Evolutionary conservation across 2,113 vertebrate species (phyloP), one percentile per base, ranked within the genome.

Genomic region (Cettia cetti): DNA sequence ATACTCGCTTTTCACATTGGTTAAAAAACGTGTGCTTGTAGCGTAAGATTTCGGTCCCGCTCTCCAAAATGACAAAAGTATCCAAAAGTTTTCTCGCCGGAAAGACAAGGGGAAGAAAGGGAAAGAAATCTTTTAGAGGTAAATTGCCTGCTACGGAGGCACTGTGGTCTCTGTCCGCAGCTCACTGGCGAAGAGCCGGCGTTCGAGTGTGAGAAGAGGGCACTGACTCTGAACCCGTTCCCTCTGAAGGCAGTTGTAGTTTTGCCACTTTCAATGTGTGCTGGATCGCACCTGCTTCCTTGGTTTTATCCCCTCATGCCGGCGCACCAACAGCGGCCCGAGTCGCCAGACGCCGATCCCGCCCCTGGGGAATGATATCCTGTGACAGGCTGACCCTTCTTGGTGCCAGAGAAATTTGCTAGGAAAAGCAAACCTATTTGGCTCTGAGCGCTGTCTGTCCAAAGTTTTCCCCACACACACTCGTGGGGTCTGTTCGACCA

Each of bases 291-390:
- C 10, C 45, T 35, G 15, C 54, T 18, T 7, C 6, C 24, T 13
- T 56, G 40, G 15, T 16, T 15, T 63, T n/a, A 14, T 10, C 13
- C 3, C 15, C 31, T 28, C 27, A 13, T 10, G 20, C 66, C 26
- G 22, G 23, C 12, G 10, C 65, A 54, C 9, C 18, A 13, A 8
- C 35, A 9, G 33, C 5, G 19, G 19, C 30, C 33, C 15, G 4
- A 39, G 22, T 13, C 0, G 1, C 10, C 69, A 11, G 59, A 47
- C 5, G 18, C n/a, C 4, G n/a, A 11, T 26, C 13, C 20, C 9
- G 9, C 2, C 28, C 17, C 31, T 1, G 57, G 17, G 15, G n/a
- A 40, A 65, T 24, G 57, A 13, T 15, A 11, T 15, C 26, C 19
- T 21, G 30, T 1, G 14, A 30, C 31, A 31, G 15, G 6, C 27